Evolutionary conservation across 37 sponge, comb jelly and placozoan species (phyloP).

Genomic region (Axinella damicornis): DNA sequence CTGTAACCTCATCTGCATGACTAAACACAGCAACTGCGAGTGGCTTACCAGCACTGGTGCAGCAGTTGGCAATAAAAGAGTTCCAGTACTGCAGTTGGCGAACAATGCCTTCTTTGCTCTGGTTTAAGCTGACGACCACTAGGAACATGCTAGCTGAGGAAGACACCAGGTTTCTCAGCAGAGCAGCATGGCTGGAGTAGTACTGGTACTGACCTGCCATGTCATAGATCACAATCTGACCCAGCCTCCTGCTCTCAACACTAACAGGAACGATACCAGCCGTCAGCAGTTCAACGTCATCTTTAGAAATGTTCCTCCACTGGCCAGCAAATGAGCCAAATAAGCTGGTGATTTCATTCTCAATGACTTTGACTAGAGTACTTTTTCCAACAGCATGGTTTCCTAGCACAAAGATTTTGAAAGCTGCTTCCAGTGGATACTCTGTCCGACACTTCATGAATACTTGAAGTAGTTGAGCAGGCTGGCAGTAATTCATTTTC

Average conservation of each 20-base stretch:
- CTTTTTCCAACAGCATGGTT: slow-evolving; percentile 12
- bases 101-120: not conserved
- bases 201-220: slow-evolving; percentile 17
- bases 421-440: not conserved
- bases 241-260: not conserved
- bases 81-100: slow-evolving; percentile 17
- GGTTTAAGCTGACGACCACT: not conserved
- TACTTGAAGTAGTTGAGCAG: no score
- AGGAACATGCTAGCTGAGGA: not conserved
- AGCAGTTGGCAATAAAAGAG: not conserved
- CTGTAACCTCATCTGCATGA: slow-evolving; percentile 13
- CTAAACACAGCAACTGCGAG: not conserved
- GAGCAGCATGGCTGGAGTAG: slow-evolving; percentile 15
- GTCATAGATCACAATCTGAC: slow-evolving; percentile 15
- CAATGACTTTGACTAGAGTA: not conserved
- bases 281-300: not conserved
- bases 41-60: not conserved
- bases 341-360: not conserved
- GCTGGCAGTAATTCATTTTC: no score
- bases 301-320: not conserved
- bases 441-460: not conserved
- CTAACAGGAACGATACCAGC: not conserved
- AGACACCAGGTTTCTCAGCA: slow-evolving; percentile 4
- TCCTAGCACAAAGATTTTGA: slow-evolving; percentile 8
- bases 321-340: no score